Evolutionary conservation across 2,888 invertebrate genomes (phyloP).

Genomic region (Epirrhoe tristata): DNA sequence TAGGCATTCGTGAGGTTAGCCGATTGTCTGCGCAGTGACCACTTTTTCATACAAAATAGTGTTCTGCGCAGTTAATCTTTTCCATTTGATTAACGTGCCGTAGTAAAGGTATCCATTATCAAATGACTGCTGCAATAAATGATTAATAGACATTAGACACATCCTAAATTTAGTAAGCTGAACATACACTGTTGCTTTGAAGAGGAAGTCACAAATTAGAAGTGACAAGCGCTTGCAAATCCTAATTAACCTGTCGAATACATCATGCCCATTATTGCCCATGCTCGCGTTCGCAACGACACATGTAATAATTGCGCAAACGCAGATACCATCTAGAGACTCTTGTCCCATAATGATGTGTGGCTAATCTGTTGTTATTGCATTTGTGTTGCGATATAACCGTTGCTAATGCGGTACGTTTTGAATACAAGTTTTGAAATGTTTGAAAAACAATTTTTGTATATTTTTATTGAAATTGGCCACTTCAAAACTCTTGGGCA

Average conservation of each 20-base stretch:
- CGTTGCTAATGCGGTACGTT: slow-evolving; percentile 34
- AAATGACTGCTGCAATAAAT: slow-evolving; percentile 1
- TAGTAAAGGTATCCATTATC: background rate
- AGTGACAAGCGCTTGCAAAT: slow-evolving; percentile 35
- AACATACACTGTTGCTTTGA: slow-evolving; percentile 9
- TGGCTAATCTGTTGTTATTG: slow-evolving; percentile 45
- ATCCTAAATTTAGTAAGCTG: slow-evolving; percentile 2
- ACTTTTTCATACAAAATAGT: no score
- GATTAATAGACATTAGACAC: slow-evolving; percentile 6
- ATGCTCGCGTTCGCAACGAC: slow-evolving; percentile 28
- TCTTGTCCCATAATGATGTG: slow-evolving; percentile 45
- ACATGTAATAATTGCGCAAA: slow-evolving; percentile 39
- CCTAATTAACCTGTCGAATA: slow-evolving; percentile 39
- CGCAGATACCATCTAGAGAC: slow-evolving; percentile 38
- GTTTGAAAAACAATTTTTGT: slow-evolving; percentile 33
- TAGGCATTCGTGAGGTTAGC: no score
- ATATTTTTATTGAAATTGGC: slow-evolving; percentile 21
- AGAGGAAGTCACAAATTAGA: slow-evolving; percentile 21
- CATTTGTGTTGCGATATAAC: slow-evolving; percentile 41
- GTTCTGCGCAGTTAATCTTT: no score
- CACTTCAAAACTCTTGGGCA: slow-evolving; percentile 15
- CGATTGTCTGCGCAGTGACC: no score
- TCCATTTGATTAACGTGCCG: no score
- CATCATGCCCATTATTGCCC: slow-evolving; percentile 29
- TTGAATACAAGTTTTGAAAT: slow-evolving; percentile 38